Base-by-base conservation (phyloP, 2,888 invertebrate species). In the Polyommatus iphigenia region DNA sequence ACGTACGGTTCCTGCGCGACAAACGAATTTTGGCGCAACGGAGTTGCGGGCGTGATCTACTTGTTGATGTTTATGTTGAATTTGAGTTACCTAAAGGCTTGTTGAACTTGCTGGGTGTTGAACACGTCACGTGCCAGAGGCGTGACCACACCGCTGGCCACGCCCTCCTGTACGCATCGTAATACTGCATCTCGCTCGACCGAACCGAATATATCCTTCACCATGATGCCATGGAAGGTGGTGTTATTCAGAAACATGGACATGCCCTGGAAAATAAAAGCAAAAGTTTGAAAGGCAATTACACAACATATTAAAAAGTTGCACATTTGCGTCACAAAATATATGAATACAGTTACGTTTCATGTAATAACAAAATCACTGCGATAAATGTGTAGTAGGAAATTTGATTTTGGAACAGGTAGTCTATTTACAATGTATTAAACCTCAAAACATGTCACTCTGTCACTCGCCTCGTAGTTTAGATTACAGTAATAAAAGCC, bases 141-240 rank as follows among this genome's bases (percentile, higher is more conserved):
- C 95, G 95, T 24, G 67, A 99, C 99, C 73, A 98, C 98, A 10
- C 99, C 99, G 82, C 89, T 95, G 80, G 95, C 95, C 84, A 99
- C 98, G 81, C 99, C 99, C 81, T 98, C 97, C 46, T 94, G 95
- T 0, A 99, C 96, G 82, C 99, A 95, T 62, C 95, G 91, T 24
- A 97, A 96, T 41, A 99, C 97, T 83, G 95, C 96, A 81, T 91
- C 91, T 91, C 97, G 97, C 79, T 98, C 97, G 78, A 95, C 94
- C 80, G 95, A 95, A 82, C 97, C 98, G 95, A 99, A 98, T 79
- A 99, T 95, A 71, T 98, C 97, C 92, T 99, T 99, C 85, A 99
- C 93, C 62, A 99, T 95, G 85, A 99, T 99, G 82, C 99, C 99
- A 92, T 99, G 99, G 96, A 99, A 99, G 20, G 98, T 97, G 18